Percentiles rank a stretch among this genome's conserved stretches.
Evolutionary conservation across 2,113 vertebrate species (phyloP).

Genomic region (Sinocyclocheilus maitianheensis): DNA sequence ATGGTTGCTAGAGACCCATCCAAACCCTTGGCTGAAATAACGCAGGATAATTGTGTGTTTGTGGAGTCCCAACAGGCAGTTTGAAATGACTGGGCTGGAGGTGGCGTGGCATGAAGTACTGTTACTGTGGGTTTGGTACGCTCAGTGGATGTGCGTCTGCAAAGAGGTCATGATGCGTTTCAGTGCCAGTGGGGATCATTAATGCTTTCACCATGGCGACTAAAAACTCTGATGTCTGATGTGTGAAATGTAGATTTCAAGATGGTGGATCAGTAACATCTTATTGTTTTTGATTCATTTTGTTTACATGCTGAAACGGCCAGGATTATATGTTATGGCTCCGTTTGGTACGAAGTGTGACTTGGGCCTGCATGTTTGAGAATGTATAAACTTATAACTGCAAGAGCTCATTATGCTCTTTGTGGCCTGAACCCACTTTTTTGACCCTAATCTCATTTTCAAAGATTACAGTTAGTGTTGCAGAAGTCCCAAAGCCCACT

Average conservation of each 20-base stretch:
- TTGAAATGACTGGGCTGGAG: slow-evolving; percentile 22
- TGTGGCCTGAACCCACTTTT: neutral
- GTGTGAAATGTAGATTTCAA: slow-evolving; percentile 22
- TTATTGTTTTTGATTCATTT: neutral
- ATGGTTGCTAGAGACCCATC: slow-evolving; percentile 55
- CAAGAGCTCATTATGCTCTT: neutral
- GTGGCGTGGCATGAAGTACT: neutral
- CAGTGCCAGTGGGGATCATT: neutral
- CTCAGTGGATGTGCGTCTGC: neutral
- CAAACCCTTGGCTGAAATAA: slow-evolving; percentile 44
- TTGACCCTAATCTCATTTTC: neutral
- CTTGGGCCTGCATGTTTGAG: neutral
- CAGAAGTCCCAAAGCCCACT: neutral
- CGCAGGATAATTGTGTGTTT: slow-evolving; percentile 50
- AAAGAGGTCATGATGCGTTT: neutral
- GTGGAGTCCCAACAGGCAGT: slow-evolving; percentile 36
- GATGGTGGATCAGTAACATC: neutral
- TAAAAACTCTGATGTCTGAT: slow-evolving; percentile 26
- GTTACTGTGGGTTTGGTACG: neutral
- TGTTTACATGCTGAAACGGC: neutral
- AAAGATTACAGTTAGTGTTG: neutral
- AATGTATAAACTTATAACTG: neutral
- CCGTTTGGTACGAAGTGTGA: neutral
- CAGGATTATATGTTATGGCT: neutral
- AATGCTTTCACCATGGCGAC: slow-evolving; percentile 30